Conservation (phyloP, 1,140 invertebrate genomes). For the Musca domestica region DNA sequence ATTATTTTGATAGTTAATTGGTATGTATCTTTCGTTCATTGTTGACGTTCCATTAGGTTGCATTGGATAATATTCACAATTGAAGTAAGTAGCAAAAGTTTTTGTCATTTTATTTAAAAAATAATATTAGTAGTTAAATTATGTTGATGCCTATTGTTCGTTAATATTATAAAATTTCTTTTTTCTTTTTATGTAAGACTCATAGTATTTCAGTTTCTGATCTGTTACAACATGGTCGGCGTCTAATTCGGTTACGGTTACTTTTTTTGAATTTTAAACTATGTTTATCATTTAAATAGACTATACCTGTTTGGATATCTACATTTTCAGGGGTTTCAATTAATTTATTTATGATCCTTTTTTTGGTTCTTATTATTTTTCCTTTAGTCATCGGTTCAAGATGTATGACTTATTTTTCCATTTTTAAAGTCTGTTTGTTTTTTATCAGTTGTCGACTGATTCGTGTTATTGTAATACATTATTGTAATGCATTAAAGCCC, state of each 20-base stretch:
- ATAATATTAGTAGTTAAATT: neutral
- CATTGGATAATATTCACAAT: too few relatives aligned
- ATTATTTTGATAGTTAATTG: too few relatives aligned
- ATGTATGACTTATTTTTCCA: neutral
- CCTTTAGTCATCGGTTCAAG: neutral
- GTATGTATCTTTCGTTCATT: neutral
- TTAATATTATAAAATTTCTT: neutral
- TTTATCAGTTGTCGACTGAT: neutral
- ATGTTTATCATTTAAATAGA: too few relatives aligned
- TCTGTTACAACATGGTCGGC: neutral
- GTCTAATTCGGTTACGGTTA: too few relatives aligned
- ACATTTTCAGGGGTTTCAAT: too few relatives aligned
- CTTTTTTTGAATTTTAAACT: too few relatives aligned
- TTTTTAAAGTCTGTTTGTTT: neutral
- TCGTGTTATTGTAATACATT: neutral
- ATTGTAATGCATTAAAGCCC: too few relatives aligned
- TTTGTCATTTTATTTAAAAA: neutral
- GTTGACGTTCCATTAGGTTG: neutral
- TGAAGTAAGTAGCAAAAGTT: too few relatives aligned
- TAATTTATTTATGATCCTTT: too few relatives aligned
- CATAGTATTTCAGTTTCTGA: neutral
- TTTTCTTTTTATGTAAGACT: neutral
- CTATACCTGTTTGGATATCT: too few relatives aligned
- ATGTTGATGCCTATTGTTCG: neutral
- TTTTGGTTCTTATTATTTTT: too few relatives aligned